These are phyloP conservation scores for Zosterops pallidus DNA, from an alignment of 2,113 vertebrate species.

Conservation along the genomic window DNA sequence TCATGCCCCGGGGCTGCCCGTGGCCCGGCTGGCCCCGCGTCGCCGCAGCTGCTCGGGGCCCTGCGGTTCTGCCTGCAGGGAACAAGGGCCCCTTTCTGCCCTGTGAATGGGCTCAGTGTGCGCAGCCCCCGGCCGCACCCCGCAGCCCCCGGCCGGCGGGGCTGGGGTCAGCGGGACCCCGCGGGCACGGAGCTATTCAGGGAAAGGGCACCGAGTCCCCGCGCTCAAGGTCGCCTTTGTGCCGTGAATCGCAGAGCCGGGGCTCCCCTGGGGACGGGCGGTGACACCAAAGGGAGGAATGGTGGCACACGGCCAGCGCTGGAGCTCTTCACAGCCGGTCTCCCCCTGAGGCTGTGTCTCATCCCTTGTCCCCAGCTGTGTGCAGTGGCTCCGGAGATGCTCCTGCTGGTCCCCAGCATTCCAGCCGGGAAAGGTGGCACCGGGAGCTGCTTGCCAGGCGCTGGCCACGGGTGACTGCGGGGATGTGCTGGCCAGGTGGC, in stretches of 20 bases:
- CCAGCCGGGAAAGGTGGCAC: neutral
- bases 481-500: constrained; percentile 44
- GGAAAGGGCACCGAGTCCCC: neutral
- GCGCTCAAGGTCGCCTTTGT: constrained; percentile 40
- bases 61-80: constrained; percentile 16
- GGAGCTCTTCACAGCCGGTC: neutral
- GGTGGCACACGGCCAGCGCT: neutral
- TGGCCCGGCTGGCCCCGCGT: neutral
- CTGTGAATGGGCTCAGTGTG: constrained; percentile 52
- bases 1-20: neutral
- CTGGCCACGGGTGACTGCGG: neutral
- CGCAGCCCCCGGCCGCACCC: neutral
- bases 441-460: neutral
- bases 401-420: neutral
- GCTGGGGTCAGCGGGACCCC: neutral
- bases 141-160: neutral
- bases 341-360: neutral
- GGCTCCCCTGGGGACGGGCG: neutral
- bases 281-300: constrained; percentile 3
- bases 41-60: neutral
- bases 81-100: constrained; percentile 51
- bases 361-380: neutral
- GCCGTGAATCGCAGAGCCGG: neutral
- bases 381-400: neutral
- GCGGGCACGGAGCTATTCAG: constrained; percentile 11